A percentile compares a stretch with the other conserved stretches of the same genome.
phyloP scores from a whole-genome alignment of 1,140 invertebrate genomes.

The Parasteatoda tepidariorum region DNA sequence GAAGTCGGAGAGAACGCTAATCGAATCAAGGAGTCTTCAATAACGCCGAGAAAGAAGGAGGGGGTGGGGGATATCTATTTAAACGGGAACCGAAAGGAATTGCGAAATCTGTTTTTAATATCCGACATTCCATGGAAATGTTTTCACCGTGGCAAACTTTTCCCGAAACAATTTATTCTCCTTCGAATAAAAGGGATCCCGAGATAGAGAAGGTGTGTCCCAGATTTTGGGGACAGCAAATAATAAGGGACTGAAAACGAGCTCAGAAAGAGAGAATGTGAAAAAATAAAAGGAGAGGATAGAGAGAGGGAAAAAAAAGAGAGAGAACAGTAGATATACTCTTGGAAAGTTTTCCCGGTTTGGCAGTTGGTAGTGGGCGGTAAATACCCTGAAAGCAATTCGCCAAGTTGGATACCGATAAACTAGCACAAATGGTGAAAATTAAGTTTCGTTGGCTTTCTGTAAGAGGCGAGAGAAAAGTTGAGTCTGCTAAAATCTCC shows the following conservation, averaged over 20 bases:
- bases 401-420: slow-evolving; percentile 32
- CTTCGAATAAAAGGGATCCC: slow-evolving; percentile 24
- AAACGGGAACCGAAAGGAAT: slow-evolving; percentile 19
- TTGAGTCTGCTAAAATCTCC: slow-evolving; percentile 37
- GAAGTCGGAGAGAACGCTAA: slow-evolving; percentile 14
- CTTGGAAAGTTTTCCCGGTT: slow-evolving; percentile 13
- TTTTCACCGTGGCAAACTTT: slow-evolving; percentile 51
- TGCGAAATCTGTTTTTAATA: slow-evolving; percentile 60
- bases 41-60: slow-evolving; percentile 1
- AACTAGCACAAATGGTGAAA: slow-evolving; percentile 57
- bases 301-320: not conserved
- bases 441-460: slow-evolving; percentile 45
- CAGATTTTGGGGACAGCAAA: slow-evolving; percentile 21
- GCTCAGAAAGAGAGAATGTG: not conserved
- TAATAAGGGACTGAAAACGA: not conserved
- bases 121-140: slow-evolving; percentile 54
- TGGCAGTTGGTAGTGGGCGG: slow-evolving; percentile 48
- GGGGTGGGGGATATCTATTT: not conserved
- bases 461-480: not conserved
- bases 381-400: slow-evolving; percentile 56
- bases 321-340: not conserved
- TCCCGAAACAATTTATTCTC: slow-evolving; percentile 57
- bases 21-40: slow-evolving; percentile 53
- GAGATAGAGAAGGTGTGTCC: slow-evolving; percentile 18
- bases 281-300: slow-evolving; percentile 1